Percentiles rank a stretch among this genome's conserved stretches.
These are phyloP conservation scores for Aurelia coerulea DNA, from an alignment of 30 jellyfish, hydroid and myxozoan genomes.

Conservation along the genomic window DNA sequence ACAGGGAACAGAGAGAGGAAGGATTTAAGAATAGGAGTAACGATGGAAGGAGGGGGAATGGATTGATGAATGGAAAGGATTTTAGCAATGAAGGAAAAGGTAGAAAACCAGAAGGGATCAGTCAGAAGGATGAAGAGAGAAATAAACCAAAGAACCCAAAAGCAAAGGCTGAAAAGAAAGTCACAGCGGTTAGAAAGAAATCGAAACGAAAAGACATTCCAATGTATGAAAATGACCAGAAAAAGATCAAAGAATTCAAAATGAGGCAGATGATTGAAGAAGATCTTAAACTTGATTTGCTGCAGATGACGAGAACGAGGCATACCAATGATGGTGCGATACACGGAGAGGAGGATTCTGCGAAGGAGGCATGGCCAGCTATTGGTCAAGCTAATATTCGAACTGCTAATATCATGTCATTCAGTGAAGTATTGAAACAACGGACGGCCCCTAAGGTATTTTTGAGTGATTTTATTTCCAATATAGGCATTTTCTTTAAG, in stretches of 20 bases:
- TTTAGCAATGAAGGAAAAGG: too few relatives aligned
- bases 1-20: too few relatives aligned
- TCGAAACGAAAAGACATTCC: constrained; percentile 46
- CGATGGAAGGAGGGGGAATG: too few relatives aligned
- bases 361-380: constrained; percentile 59
- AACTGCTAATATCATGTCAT: constrained; percentile 19
- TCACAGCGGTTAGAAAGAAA: constrained; percentile 13
- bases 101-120: too few relatives aligned
- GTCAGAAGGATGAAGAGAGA: background rate
- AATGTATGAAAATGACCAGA: constrained; percentile 63
- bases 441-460: constrained; percentile 7
- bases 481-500: background rate
- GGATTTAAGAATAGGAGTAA: too few relatives aligned
- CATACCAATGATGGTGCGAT: constrained; percentile 1
- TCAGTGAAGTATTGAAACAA: constrained; percentile 32
- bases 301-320: constrained; percentile 57
- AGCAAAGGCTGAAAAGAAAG: background rate
- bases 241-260: constrained; percentile 58
- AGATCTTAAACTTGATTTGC: constrained; percentile 42
- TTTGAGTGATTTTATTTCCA: background rate
- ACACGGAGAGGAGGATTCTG: background rate
- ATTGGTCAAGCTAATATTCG: constrained; percentile 13
- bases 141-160: background rate
- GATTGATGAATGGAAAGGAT: too few relatives aligned
- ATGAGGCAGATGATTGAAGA: constrained; percentile 69